Base-by-base conservation (phyloP, 2,888 invertebrate genomes). In the Aspidiotus rigidus region DNA sequence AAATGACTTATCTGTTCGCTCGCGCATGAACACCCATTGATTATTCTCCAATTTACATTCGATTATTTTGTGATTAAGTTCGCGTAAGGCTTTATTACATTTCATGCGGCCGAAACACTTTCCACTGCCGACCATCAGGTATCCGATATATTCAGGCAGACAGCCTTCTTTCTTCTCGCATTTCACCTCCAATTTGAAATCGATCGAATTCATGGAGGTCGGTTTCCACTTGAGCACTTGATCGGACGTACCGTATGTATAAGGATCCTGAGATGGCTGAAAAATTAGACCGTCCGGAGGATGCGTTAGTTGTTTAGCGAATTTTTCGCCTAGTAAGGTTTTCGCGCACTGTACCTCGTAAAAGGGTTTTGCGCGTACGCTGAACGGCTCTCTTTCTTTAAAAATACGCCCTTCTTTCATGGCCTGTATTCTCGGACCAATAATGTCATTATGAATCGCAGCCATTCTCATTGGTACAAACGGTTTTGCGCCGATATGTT, bases 201-300 rank as follows among this genome's bases (percentile, higher is more conserved):
- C 99, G 0, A 99, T 89, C 7, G 97, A 96, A 80, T 99, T 99
- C 80, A 93, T 84, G 71, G 88, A 84, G 5, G 87, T 81, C 0
- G 99, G 98, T 77, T 99, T 99, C 99, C 99, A 99, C 79, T 99
- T 99, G 15, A 99, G 81, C 1, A 97, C 92, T 59, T 87, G 85
- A 49, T 83, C 81, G 75, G 92, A 94, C 7, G 85, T 82, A 0
- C 99, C 99, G 8, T 90, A 80, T 13, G 82, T 81, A 77, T 99
- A 99, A 0, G 88, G 86, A 78, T 89, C 90, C 72, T 84, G 82
- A 0, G 88, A 83, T 0, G 99, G 99, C 77, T 99, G 99, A 78
- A 98, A 99, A 76, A 99, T 94, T 13, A 99, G 83, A 17, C 99
- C 99, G 77, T 99, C 99, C 0, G 97, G 96, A 78, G 98, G 96